These are phyloP conservation scores for Parthenolecanium corni DNA, from an alignment of 2,888 invertebrate species.

Conservation along the genomic window DNA sequence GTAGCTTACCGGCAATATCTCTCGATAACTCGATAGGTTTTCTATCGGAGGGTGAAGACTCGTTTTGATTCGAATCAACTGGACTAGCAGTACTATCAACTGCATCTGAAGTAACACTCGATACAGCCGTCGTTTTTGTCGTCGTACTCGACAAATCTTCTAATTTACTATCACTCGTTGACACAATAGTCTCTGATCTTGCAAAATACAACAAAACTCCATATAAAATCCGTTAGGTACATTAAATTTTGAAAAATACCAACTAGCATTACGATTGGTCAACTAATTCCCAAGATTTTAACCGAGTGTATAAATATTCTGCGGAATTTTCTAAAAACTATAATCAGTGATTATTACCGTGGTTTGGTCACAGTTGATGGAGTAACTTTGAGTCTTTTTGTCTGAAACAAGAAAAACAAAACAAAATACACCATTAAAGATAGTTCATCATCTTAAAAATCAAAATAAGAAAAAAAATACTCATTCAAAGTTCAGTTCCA, in stretches of 20 bases:
- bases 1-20: conserved; percentile 12
- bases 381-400: conserved; percentile 20
- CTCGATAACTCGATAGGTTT: conserved; percentile 1
- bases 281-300: too few relatives aligned
- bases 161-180: conserved; percentile 17
- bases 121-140: conserved; percentile 2
- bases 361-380: neutral
- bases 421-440: neutral
- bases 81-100: conserved; percentile 14
- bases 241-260: too few relatives aligned
- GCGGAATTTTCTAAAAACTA: too few relatives aligned
- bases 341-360: conserved; percentile 13
- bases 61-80: conserved; percentile 1
- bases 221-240: too few relatives aligned
- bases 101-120: conserved; percentile 1
- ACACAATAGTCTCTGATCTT: conserved; percentile 21
- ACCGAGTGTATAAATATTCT: too few relatives aligned
- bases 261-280: too few relatives aligned
- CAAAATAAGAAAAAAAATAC: too few relatives aligned
- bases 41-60: conserved; percentile 1
- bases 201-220: conserved; percentile 5
- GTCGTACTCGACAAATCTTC: conserved; percentile 7
- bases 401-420: conserved; percentile 9
- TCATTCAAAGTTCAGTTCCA: too few relatives aligned
- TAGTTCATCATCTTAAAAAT: too few relatives aligned